These are phyloP conservation scores for Cataglyphis cursor DNA, from an alignment of 2,888 invertebrate species.

Conservation along the genomic window DNA sequence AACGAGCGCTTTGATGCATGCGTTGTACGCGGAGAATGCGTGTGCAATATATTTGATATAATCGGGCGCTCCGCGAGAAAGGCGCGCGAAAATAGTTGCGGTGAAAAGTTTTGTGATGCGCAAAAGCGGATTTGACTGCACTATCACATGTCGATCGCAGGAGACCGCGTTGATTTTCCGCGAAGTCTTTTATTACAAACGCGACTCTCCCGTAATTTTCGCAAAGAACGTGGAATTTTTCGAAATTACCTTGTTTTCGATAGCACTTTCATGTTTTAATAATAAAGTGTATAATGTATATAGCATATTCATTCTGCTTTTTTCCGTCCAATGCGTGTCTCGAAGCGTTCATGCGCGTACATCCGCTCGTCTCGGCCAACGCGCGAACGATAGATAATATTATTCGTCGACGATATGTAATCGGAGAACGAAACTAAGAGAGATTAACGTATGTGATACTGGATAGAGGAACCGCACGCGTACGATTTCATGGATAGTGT, in stretches of 20 bases:
- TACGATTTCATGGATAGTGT: conserved; percentile 4
- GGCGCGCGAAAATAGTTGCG: not conserved
- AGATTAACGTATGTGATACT: conserved; percentile 40
- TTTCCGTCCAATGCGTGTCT: conserved; percentile 35
- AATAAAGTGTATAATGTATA: conserved; percentile 1
- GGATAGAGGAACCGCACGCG: conserved; percentile 18
- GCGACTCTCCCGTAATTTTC: conserved; percentile 5
- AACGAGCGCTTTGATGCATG: conserved; percentile 36
- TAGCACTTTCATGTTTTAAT: conserved; percentile 8
- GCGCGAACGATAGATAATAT: conserved; percentile 19
- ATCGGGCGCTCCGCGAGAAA: conserved; percentile 30
- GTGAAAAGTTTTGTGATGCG: conserved; percentile 16
- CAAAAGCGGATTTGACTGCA: conserved; percentile 17
- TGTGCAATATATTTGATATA: conserved; percentile 31
- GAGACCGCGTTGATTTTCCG: not conserved
- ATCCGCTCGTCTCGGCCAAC: conserved; percentile 30
- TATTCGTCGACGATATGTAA: conserved; percentile 27
- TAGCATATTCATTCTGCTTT: not conserved
- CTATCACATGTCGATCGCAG: not conserved
- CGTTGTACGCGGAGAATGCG: conserved; percentile 34
- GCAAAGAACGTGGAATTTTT: not conserved
- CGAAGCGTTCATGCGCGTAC: conserved; percentile 34
- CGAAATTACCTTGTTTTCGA: not conserved
- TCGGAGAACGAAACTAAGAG: conserved; percentile 24
- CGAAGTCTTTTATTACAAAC: not conserved